Conservation (phyloP, 1,140 invertebrate genomes). For the Drosophila sturtevanti region DNA sequence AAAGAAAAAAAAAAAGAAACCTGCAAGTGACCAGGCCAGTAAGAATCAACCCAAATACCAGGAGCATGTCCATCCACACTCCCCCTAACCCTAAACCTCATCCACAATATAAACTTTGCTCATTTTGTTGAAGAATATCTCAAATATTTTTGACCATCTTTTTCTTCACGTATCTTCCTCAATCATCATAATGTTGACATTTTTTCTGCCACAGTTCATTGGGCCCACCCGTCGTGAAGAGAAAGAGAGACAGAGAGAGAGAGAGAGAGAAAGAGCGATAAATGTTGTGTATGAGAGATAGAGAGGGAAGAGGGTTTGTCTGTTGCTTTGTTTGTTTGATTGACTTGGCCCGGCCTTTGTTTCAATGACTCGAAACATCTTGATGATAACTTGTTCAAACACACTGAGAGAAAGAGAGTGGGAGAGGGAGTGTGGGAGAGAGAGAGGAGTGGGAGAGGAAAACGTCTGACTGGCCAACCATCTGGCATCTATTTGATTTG, state of each 20-base stretch:
- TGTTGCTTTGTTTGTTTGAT: constrained; percentile 76
- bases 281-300: background rate
- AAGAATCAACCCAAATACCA: background rate
- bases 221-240: constrained; percentile 22
- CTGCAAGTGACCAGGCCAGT: constrained; percentile 22
- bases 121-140: constrained; percentile 17
- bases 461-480: background rate
- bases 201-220: constrained; percentile 68
- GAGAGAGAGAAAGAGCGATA: constrained; percentile 36
- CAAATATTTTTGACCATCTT: constrained; percentile 41
- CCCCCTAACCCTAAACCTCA: background rate
- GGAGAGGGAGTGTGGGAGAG: constrained; percentile 3
- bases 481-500: constrained; percentile 53
- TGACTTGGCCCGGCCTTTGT: constrained; percentile 72
- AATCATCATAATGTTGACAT: constrained; percentile 75
- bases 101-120: constrained; percentile 28
- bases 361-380: constrained; percentile 78
- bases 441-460: background rate
- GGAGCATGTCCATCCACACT: background rate
- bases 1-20: background rate
- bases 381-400: constrained; percentile 76
- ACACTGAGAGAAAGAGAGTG: background rate
- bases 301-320: constrained; percentile 9
- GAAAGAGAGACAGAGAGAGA: background rate
- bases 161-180: constrained; percentile 42